phyloP scores from a whole-genome alignment of 1,140 invertebrate species.

The Chironomus striatipennis region DNA sequence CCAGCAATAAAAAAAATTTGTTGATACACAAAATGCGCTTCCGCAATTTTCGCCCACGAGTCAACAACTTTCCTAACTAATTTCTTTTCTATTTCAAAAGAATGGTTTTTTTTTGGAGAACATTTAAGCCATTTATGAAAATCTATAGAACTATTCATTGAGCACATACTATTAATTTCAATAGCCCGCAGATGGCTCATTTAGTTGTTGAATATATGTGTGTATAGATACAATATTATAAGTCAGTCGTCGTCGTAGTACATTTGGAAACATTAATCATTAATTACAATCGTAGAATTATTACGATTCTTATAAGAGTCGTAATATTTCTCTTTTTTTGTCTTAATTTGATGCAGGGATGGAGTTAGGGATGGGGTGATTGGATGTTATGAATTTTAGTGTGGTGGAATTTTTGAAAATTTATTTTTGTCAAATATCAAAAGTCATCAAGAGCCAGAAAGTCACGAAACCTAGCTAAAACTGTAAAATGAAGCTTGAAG shows the following conservation, averaged over 20 bases:
- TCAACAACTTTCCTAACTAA: too few relatives aligned
- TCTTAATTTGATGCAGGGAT: not conserved
- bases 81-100: not conserved
- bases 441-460: too few relatives aligned
- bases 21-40: too few relatives aligned
- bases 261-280: slow-evolving; percentile 8
- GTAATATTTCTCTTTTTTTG: not conserved
- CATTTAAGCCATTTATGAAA: slow-evolving; percentile 14
- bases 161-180: slow-evolving; percentile 14
- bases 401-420: too few relatives aligned
- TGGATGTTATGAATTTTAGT: too few relatives aligned
- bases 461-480: too few relatives aligned
- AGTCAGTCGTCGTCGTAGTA: not conserved
- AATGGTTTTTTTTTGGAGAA: not conserved
- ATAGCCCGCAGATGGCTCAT: slow-evolving; percentile 5
- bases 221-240: too few relatives aligned
- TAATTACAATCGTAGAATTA: not conserved
- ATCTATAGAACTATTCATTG: slow-evolving; percentile 14
- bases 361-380: too few relatives aligned
- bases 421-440: too few relatives aligned
- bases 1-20: too few relatives aligned
- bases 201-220: not conserved
- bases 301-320: not conserved
- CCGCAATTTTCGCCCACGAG: too few relatives aligned
- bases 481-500: too few relatives aligned